Evolutionary conservation across 37 sponge, comb jelly and placozoan genomes (phyloP).

Genomic region (Agelas oroides): DNA sequence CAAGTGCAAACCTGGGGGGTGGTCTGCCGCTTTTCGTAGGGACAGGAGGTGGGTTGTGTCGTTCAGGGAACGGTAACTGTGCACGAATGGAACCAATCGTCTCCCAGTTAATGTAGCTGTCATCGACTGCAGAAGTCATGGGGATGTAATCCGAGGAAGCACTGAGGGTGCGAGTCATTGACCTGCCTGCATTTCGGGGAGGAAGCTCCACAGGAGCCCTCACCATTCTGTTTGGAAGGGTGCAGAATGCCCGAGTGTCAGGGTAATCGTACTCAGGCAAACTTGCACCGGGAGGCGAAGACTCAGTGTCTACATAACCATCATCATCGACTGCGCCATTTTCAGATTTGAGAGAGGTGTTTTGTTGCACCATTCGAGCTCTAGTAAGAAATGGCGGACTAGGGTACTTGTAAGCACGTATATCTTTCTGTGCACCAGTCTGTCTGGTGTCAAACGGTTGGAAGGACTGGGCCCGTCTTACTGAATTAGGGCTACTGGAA

Average conservation of each 20-base stretch:
- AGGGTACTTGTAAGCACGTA: too few species aligned
- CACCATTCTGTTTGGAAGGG: background rate
- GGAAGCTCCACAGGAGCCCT: too few species aligned
- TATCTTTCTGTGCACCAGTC: too few species aligned
- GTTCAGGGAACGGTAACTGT: background rate
- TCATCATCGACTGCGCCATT: slow-evolving; percentile 11
- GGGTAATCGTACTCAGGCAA: slow-evolving; percentile 42
- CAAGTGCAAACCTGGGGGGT: background rate
- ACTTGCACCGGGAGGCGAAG: background rate
- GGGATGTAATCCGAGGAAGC: slow-evolving; percentile 1
- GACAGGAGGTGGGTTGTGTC: too few species aligned
- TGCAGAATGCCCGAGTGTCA: background rate
- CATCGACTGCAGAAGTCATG: slow-evolving; percentile 15
- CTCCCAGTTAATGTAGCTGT: slow-evolving; percentile 45
- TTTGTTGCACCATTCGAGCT: too few species aligned
- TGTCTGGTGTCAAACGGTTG: too few species aligned
- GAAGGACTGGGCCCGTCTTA: too few species aligned
- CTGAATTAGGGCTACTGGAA: too few species aligned
- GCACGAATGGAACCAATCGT: background rate
- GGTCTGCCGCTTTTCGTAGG: too few species aligned
- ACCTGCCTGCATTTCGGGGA: too few species aligned
- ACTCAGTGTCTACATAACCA: slow-evolving; percentile 29
- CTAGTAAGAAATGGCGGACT: too few species aligned
- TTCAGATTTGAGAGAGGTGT: background rate
- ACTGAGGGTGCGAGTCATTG: too few species aligned